These are phyloP conservation scores for Terrapene triunguis DNA, from an alignment of 2,113 vertebrate species.

Conservation along the genomic window DNA sequence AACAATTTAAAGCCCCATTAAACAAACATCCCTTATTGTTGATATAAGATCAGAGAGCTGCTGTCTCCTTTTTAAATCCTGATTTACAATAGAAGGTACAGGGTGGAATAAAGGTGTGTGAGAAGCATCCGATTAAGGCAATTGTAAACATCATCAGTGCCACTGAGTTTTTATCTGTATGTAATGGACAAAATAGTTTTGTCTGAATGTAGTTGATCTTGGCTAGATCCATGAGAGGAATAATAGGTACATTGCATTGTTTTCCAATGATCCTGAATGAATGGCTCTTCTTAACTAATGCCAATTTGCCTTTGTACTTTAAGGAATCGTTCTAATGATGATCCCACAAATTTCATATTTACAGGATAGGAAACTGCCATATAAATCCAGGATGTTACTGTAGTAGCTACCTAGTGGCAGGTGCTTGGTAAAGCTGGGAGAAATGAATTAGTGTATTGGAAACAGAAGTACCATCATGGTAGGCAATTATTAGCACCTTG, in stretches of 20 bases:
- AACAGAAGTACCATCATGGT: neutral
- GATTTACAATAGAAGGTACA: constrained; percentile 60
- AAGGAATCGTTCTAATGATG: neutral
- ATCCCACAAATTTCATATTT: neutral
- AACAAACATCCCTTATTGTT: constrained; percentile 65
- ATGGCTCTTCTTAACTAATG: neutral
- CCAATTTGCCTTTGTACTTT: neutral
- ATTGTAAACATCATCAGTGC: constrained; percentile 25
- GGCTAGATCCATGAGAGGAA: neutral
- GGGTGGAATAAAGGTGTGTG: constrained; percentile 44
- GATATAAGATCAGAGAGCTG: constrained; percentile 49
- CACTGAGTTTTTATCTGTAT: neutral
- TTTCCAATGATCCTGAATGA: neutral
- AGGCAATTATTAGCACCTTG: neutral
- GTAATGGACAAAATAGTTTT: neutral
- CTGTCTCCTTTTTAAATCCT: constrained; percentile 65
- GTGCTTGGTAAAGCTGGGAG: neutral
- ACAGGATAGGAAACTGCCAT: neutral
- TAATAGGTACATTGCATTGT: neutral
- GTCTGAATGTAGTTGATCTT: neutral
- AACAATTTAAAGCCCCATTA: constrained; percentile 71
- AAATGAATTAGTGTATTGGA: neutral
- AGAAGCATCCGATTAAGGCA: constrained; percentile 33
- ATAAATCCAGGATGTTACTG: neutral
- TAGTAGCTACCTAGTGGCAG: neutral